These are phyloP conservation scores for Lepus townsendii DNA, from an alignment of 2,797 vertebrate species.

Conservation along the genomic window DNA sequence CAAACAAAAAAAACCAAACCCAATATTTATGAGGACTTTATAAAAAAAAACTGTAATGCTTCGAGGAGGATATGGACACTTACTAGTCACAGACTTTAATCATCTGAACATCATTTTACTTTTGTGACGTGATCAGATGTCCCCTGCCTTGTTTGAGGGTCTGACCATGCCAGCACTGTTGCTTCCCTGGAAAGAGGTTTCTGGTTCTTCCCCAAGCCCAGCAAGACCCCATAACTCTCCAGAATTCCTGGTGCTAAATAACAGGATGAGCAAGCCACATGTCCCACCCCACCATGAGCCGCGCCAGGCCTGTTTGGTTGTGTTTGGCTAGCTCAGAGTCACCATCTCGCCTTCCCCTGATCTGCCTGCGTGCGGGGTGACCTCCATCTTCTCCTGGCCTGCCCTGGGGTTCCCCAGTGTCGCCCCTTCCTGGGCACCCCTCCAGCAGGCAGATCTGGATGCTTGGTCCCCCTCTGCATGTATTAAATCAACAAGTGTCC, in stretches of 20 bases:
- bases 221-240: not conserved
- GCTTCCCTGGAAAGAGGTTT: not conserved
- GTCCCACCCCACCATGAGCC: not conserved
- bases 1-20: not conserved
- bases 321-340: not conserved
- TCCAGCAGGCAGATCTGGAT: not conserved
- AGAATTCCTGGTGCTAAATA: not conserved
- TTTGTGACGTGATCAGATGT: not conserved
- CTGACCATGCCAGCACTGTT: not conserved
- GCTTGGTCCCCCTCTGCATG: not conserved
- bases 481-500: not conserved
- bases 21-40: not conserved
- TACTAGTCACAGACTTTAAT: not conserved
- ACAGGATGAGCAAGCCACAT: not conserved
- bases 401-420: not conserved
- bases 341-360: not conserved
- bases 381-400: too few relatives aligned
- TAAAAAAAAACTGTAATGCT: not conserved
- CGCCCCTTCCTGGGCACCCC: not conserved
- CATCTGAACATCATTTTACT: not conserved
- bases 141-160: rapidly evolving
- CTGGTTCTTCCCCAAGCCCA: not conserved
- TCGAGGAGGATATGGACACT: rapidly evolving
- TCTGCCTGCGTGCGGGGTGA: not conserved
- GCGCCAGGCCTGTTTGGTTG: not conserved